phyloP scores from a whole-genome alignment of 2,797 vertebrate species.

The Limnodromus scolopaceus region DNA sequence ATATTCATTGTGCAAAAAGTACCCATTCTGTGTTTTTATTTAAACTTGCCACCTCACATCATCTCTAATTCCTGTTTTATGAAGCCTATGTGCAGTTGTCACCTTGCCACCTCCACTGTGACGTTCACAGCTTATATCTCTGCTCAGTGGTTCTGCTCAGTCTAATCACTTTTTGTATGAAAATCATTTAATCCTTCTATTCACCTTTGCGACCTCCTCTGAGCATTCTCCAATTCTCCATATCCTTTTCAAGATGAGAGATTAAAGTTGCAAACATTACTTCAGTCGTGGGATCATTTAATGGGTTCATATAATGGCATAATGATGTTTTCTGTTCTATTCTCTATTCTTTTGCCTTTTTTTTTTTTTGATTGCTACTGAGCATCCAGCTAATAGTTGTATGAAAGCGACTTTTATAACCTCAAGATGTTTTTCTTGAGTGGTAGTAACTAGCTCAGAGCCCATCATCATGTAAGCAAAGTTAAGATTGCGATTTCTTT shows the following conservation, averaged over 20 bases:
- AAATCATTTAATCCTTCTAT: not conserved
- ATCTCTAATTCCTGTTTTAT: not conserved
- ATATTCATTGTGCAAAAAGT: not conserved
- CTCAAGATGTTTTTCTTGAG: not conserved
- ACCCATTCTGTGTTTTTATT: not conserved
- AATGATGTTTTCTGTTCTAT: not conserved
- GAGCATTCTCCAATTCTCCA: not conserved
- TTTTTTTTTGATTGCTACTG: not conserved
- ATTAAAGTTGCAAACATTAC: not conserved
- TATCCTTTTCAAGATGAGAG: not conserved
- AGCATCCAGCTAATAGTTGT: not conserved
- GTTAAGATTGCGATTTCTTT: not conserved
- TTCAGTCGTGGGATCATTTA: not conserved
- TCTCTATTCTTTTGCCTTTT: not conserved
- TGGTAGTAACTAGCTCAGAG: not conserved
- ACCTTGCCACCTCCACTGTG: not conserved
- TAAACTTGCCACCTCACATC: not conserved
- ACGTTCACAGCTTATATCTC: not conserved
- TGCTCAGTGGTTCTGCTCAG: not conserved
- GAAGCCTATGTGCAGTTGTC: not conserved
- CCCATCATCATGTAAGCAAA: not conserved
- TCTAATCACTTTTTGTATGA: not conserved
- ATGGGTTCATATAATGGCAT: not conserved
- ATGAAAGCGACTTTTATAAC: constrained; percentile 11
- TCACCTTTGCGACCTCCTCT: not conserved